Percentiles rank a stretch among this genome's conserved stretches.
phyloP scores from a whole-genome alignment of 2,113 vertebrate genomes.

The Noctilio leporinus region DNA sequence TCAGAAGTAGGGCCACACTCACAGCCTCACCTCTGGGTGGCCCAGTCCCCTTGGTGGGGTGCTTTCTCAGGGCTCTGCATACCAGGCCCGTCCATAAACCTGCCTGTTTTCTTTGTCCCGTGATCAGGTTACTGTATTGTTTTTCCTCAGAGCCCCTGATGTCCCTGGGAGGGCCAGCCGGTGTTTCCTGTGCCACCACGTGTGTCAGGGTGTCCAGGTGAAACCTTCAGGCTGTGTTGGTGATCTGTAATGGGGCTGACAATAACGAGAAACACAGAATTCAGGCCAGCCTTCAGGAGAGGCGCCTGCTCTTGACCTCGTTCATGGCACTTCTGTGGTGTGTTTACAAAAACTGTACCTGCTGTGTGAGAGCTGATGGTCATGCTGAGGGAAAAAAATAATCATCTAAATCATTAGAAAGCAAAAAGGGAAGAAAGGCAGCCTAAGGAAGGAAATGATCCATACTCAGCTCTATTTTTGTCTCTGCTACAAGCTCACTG shows the following conservation, averaged over 20 bases:
- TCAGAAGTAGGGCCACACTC: background rate
- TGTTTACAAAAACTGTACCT: constrained; percentile 23
- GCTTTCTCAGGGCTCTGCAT: background rate
- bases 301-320: constrained; percentile 8
- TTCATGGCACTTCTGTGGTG: background rate
- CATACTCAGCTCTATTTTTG: background rate
- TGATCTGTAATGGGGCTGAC: background rate
- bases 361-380: background rate
- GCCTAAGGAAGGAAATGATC: background rate
- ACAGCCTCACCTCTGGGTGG: accelerated
- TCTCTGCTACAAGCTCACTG: background rate
- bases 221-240: background rate
- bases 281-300: background rate
- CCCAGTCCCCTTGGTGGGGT: accelerated
- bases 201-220: background rate
- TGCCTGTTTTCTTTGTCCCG: background rate
- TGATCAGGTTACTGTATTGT: too few species aligned
- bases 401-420: background rate
- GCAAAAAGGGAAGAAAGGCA: background rate
- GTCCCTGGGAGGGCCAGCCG: background rate
- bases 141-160: background rate
- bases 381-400: background rate
- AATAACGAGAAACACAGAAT: background rate
- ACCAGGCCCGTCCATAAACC: background rate
- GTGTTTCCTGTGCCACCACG: background rate